phyloP scores from a whole-genome alignment of 2,797 vertebrate species.

The Poeciliopsis presidionis region DNA sequence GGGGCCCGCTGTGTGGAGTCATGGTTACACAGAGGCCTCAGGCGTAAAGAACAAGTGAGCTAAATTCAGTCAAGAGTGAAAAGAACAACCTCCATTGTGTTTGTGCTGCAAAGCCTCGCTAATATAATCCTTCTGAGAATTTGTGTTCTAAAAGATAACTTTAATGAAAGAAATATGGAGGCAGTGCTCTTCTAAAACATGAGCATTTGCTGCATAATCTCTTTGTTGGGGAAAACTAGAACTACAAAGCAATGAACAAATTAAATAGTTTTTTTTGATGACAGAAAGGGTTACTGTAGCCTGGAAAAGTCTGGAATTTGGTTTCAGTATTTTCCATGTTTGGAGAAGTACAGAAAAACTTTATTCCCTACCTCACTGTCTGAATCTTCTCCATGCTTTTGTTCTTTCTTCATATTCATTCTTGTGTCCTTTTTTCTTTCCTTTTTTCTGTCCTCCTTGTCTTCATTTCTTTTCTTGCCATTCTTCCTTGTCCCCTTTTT shows the following conservation, averaged over 20 bases:
- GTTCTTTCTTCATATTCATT: neutral
- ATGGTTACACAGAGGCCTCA: constrained; percentile 95
- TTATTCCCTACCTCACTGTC: neutral
- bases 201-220: constrained; percentile 4
- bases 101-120: constrained; percentile 26
- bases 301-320: neutral
- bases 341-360: neutral
- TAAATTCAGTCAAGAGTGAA: constrained; percentile 33
- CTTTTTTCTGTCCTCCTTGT: neutral
- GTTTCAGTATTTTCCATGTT: neutral
- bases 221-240: neutral
- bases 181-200: constrained; percentile 20
- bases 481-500: neutral
- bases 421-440: neutral
- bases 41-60: constrained; percentile 97
- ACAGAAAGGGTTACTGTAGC: neutral
- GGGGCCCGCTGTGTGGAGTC: constrained; percentile 95
- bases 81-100: constrained; percentile 14
- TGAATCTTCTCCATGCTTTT: neutral
- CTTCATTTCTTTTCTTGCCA: neutral
- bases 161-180: constrained; percentile 23
- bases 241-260: neutral
- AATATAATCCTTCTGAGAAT: constrained; percentile 33
- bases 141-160: constrained; percentile 32
- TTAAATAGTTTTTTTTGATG: neutral